phyloP scores from a whole-genome alignment of 2,888 invertebrate genomes.

The Liopterus haemorrhoidalis region DNA sequence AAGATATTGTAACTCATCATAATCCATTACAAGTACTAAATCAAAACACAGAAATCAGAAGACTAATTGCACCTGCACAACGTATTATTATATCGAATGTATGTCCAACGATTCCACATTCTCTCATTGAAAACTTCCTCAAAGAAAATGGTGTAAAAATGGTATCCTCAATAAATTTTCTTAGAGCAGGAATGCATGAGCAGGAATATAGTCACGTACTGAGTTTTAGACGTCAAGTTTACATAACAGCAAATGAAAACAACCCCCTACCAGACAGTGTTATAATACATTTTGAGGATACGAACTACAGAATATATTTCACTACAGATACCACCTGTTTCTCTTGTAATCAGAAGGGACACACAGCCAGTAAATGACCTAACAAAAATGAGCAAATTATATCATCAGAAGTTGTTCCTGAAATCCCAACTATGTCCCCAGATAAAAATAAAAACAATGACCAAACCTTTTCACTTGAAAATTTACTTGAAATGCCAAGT shows the following conservation, averaged over 20 bases:
- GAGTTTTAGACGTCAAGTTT: conserved; percentile 4
- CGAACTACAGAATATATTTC: conserved; percentile 1
- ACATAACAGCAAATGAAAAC: conserved; percentile 1
- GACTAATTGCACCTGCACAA: conserved; percentile 9
- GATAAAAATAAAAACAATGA: too few relatives aligned
- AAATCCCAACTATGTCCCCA: too few relatives aligned
- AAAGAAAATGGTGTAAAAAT: conserved; percentile 4
- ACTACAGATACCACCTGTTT: too few relatives aligned
- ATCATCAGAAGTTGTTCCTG: too few relatives aligned
- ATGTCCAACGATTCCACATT: conserved; percentile 11
- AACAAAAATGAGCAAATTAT: too few relatives aligned
- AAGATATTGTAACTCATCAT: conserved; percentile 11
- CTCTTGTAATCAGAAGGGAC: too few relatives aligned
- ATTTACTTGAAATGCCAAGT: too few relatives aligned
- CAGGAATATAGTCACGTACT: conserved; percentile 7
- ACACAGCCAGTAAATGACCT: too few relatives aligned
- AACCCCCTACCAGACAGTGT: neutral
- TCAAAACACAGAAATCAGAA: conserved; percentile 8
- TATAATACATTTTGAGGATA: neutral
- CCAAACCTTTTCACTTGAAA: too few relatives aligned
- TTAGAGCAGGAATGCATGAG: conserved; percentile 6
- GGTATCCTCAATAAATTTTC: conserved; percentile 1
- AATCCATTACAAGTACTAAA: conserved; percentile 8
- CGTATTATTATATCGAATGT: conserved; percentile 19
- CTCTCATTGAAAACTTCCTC: conserved; percentile 1